Base-by-base conservation (phyloP, 2,888 invertebrate species). In the Eristalis tenax region DNA sequence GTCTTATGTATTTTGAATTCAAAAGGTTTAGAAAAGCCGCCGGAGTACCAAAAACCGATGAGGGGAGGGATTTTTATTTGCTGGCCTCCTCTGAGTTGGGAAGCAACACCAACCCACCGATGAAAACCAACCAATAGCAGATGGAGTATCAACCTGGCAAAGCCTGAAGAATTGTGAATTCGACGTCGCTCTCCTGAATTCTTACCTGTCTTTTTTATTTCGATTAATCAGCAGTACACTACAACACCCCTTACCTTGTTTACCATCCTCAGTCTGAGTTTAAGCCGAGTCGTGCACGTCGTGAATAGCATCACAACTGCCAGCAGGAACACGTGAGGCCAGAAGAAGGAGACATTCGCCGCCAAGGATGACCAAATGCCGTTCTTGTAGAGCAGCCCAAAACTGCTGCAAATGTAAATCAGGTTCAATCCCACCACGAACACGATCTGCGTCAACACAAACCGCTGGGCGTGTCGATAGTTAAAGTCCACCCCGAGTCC, bases 301-400 rank as follows among this genome's bases (percentile, higher is more conserved):
- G 89, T 89, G 35, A 91, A 91, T 0, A 93, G 89, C 83, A 92
- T 88, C 1, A 93, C 92, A 6, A 91, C 89, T 43, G 91, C 91
- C 4, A 92, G 89, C 5, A 93, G 79, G 76, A 92, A 92, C 1
- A 92, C 79, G 69, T 92, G 92, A 0, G 93, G 93, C 61, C 91
- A 89, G 85, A 92, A 92, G 84, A 92, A 93, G 13, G 92, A 90
- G 11, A 92, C 90, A 59, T 91, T 90, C 11, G 92, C 92, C 5
- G 92, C 90, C 77, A 91, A 90, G 5, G 91, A 91, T 6, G 93
- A 92, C 69, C 90, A 88, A 35, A 92, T 90, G 74, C 90, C 90
- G 70, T 92, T 92, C 13, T 85, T 90, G 10, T 91, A 87, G 13
- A 93, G 70, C 89, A 93, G 89, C 82, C 90, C 90, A 23, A 90